Percentiles rank a stretch among this genome's conserved stretches.
These are phyloP conservation scores for Apotomis turbidana DNA, from an alignment of 2,888 invertebrate genomes.

Conservation along the genomic window DNA sequence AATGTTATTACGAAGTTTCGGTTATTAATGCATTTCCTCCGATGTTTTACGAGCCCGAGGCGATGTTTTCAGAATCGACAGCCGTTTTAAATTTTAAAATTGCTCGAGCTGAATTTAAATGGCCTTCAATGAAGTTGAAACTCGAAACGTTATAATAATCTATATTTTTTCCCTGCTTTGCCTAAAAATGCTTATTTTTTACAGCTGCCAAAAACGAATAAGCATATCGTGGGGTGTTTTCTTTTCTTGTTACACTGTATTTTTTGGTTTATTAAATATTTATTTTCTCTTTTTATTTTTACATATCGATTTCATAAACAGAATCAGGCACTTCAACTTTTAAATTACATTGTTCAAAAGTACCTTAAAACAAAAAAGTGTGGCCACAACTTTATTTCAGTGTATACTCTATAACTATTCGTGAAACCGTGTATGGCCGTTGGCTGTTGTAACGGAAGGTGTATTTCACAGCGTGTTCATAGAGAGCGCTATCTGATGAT, in stretches of 20 bases:
- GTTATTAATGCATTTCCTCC: conserved; percentile 43
- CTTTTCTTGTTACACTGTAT: not conserved
- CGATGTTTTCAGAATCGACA: conserved; percentile 51
- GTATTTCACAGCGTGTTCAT: conserved; percentile 78
- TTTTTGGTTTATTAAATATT: not conserved
- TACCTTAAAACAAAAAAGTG: too few species aligned
- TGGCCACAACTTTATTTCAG: conserved; percentile 2
- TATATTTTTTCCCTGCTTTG: conserved; percentile 25
- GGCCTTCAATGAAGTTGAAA: conserved; percentile 50
- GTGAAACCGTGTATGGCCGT: conserved; percentile 48
- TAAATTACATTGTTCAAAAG: too few species aligned
- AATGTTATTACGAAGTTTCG: conserved; percentile 35
- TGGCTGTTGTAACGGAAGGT: conserved; percentile 77
- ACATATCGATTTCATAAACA: too few species aligned
- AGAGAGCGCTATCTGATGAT: conserved; percentile 82
- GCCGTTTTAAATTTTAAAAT: conserved; percentile 48
- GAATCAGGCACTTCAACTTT: too few species aligned
- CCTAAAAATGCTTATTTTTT: conserved; percentile 26
- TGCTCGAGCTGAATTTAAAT: conserved; percentile 54
- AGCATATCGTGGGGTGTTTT: not conserved
- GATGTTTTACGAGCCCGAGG: conserved; percentile 51
- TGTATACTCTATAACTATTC: conserved; percentile 12
- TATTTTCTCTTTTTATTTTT: not conserved
- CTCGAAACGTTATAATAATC: conserved; percentile 26
- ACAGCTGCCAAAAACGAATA: conserved; percentile 14